These are phyloP conservation scores for Oikopleura dioica DNA, from an alignment of 23 tunicate genomes.

Conservation along the genomic window DNA sequence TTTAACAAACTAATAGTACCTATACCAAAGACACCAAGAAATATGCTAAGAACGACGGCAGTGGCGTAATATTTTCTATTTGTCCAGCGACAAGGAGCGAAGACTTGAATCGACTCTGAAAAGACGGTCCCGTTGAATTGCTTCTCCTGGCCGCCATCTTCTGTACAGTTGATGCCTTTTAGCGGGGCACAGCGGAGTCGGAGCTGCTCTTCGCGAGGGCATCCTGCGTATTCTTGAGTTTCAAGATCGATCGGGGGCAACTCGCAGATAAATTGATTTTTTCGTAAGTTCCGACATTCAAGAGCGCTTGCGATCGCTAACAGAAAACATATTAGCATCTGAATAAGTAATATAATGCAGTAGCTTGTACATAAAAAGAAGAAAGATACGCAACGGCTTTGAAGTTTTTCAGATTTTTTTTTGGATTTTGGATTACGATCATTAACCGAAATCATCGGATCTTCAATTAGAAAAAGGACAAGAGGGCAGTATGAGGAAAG, in stretches of 20 bases:
- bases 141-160: background rate
- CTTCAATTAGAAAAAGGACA: too few species aligned
- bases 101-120: background rate
- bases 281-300: background rate
- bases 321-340: background rate
- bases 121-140: background rate
- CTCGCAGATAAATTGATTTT: background rate
- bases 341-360: too few species aligned
- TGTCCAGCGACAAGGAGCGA: background rate
- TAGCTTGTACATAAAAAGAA: too few species aligned
- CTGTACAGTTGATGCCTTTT: background rate
- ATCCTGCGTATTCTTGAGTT: background rate
- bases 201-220: background rate
- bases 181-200: background rate
- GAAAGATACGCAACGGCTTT: too few species aligned
- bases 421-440: too few species aligned
- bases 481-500: too few species aligned
- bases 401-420: too few species aligned
- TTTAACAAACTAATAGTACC: too few species aligned
- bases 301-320: background rate
- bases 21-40: background rate
- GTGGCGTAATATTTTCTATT: background rate
- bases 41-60: background rate
- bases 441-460: too few species aligned
- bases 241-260: background rate